phyloP scores from a whole-genome alignment of 2,113 vertebrate genomes.

The Nettapus auritus region DNA sequence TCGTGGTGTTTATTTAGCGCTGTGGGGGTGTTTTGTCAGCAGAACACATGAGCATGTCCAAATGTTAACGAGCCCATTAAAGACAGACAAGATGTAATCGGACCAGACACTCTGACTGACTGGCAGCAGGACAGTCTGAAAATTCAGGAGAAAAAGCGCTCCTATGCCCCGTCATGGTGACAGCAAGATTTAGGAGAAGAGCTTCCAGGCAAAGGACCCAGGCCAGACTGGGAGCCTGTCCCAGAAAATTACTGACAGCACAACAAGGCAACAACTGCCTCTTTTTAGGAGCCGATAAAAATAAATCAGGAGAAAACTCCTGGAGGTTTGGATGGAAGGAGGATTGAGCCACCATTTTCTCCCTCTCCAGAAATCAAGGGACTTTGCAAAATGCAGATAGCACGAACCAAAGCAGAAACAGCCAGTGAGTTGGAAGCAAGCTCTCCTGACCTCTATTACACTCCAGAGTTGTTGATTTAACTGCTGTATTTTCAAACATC shows the following conservation, averaged over 20 bases:
- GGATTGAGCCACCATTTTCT: background rate
- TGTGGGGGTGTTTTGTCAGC: constrained; percentile 35
- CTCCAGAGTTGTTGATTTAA: constrained; percentile 69
- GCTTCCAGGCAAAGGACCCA: constrained; percentile 22
- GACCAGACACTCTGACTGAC: background rate
- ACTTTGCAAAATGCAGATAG: constrained; percentile 52
- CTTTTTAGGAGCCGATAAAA: constrained; percentile 21
- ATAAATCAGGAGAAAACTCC: background rate
- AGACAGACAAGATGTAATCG: background rate
- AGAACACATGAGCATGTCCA: background rate
- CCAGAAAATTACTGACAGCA: background rate
- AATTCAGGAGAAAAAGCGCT: background rate
- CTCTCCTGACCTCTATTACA: constrained; percentile 63
- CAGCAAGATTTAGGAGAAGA: background rate
- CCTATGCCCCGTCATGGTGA: background rate
- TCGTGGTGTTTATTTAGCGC: constrained; percentile 40
- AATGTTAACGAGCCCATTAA: constrained; percentile 65
- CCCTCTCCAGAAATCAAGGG: constrained; percentile 5
- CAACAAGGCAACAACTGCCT: background rate
- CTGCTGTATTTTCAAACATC: constrained; percentile 66
- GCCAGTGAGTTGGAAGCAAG: constrained; percentile 50
- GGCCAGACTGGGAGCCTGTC: background rate
- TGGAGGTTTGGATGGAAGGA: background rate
- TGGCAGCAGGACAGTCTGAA: constrained; percentile 40
- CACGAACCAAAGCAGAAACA: constrained; percentile 39